Percentiles rank a stretch among this genome's conserved stretches.
Evolutionary conservation across 2,888 invertebrate species (phyloP).

Genomic region (Chydorus sphaericus): DNA sequence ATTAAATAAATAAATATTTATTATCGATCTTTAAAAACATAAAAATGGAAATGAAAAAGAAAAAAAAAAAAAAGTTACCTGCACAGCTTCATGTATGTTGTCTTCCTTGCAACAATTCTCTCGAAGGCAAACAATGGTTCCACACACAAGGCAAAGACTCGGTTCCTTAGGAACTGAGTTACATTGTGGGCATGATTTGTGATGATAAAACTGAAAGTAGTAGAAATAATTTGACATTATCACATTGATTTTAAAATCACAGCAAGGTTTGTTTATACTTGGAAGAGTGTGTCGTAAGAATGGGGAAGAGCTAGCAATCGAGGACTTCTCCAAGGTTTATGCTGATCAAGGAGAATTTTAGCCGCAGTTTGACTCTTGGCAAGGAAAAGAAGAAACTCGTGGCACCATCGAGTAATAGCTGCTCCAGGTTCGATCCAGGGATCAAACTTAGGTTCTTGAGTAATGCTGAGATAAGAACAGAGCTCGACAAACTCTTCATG

Average conservation of each 20-base stretch:
- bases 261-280: conserved; percentile 34
- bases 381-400: conserved; percentile 44
- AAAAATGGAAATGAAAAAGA: neutral
- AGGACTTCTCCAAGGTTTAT: conserved; percentile 67
- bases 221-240: conserved; percentile 7
- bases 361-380: conserved; percentile 42
- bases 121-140: conserved; percentile 79
- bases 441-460: neutral
- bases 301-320: conserved; percentile 68
- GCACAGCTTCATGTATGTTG: conserved; percentile 72
- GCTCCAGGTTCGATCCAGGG: neutral
- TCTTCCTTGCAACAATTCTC: conserved; percentile 72
- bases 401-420: conserved; percentile 47
- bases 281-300: conserved; percentile 82
- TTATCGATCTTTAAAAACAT: too few relatives aligned
- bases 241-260: neutral
- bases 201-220: conserved; percentile 63
- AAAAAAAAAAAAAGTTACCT: conserved; percentile 33
- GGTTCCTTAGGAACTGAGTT: conserved; percentile 80
- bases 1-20: too few relatives aligned
- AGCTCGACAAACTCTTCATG: conserved; percentile 7
- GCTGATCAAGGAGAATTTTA: conserved; percentile 46
- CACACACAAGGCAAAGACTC: conserved; percentile 82
- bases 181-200: conserved; percentile 74
- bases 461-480: neutral